Evolutionary conservation across 2,113 vertebrate genomes (phyloP).

Genomic region (Rhabdornis inornatus): DNA sequence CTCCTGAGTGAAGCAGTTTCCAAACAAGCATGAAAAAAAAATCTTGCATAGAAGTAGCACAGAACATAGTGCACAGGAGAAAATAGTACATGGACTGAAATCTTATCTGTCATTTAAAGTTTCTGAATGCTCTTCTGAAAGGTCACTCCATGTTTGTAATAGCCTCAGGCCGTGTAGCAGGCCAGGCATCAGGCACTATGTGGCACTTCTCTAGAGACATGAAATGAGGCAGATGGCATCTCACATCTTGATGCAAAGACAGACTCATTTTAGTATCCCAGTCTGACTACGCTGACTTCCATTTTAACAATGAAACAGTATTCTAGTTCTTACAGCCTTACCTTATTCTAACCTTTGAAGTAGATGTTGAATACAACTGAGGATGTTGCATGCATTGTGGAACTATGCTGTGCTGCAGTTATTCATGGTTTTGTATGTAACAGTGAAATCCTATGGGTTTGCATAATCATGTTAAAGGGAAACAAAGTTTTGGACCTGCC

Average conservation of each 20-base stretch:
- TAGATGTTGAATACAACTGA: fast-evolving
- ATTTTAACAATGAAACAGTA: not conserved
- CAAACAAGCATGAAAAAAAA: not conserved
- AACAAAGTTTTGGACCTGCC: not conserved
- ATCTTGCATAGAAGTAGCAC: not conserved
- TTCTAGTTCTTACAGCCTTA: not conserved
- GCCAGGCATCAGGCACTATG: not conserved
- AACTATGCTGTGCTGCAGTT: not conserved
- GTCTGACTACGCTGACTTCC: not conserved
- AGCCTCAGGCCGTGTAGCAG: not conserved
- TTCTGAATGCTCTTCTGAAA: not conserved
- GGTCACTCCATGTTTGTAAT: not conserved
- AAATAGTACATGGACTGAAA: not conserved
- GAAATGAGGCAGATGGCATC: not conserved
- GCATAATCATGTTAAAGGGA: not conserved
- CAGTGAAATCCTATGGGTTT: not conserved
- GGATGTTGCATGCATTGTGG: not conserved
- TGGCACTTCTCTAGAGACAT: not conserved
- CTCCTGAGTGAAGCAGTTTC: not conserved
- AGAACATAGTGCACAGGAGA: not conserved
- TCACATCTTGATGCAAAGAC: not conserved
- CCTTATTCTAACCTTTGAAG: not conserved
- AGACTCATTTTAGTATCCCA: not conserved
- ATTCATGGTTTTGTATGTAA: not conserved
- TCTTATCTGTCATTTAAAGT: not conserved